phyloP scores from a whole-genome alignment of 2,797 vertebrate genomes.

The Trachops cirrhosus region DNA sequence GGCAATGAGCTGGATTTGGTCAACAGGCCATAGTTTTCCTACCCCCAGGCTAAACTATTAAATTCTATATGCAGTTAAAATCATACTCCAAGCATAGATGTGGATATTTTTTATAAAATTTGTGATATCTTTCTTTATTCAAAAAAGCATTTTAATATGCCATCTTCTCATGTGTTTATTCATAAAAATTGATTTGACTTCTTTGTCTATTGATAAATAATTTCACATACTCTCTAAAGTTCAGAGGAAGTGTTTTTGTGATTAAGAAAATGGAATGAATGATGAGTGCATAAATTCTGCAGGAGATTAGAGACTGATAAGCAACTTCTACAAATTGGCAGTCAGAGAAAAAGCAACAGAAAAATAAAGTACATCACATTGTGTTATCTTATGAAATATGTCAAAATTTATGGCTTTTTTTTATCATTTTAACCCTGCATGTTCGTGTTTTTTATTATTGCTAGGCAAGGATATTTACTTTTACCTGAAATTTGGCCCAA shows the following conservation, averaged over 20 bases:
- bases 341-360: not conserved
- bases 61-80: not conserved
- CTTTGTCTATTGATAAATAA: not conserved
- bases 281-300: not conserved
- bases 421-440: not conserved
- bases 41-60: not conserved
- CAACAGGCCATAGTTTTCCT: not conserved
- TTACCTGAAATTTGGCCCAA: constrained; percentile 2
- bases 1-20: not conserved
- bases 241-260: not conserved
- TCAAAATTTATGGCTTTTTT: not conserved
- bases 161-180: not conserved
- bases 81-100: not conserved
- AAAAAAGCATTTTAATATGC: not conserved
- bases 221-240: not conserved
- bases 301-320: not conserved
- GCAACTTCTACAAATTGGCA: not conserved
- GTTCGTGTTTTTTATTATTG: not conserved
- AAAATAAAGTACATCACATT: not conserved
- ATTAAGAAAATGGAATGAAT: not conserved
- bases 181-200: not conserved
- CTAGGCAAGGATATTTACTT: not conserved
- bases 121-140: not conserved
- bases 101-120: not conserved
- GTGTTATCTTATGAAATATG: not conserved